Evolutionary conservation across 2,797 vertebrate species (phyloP), one percentile per base, ranked within the genome.

Genomic region (Oreonectes daqikongensis): DNA sequence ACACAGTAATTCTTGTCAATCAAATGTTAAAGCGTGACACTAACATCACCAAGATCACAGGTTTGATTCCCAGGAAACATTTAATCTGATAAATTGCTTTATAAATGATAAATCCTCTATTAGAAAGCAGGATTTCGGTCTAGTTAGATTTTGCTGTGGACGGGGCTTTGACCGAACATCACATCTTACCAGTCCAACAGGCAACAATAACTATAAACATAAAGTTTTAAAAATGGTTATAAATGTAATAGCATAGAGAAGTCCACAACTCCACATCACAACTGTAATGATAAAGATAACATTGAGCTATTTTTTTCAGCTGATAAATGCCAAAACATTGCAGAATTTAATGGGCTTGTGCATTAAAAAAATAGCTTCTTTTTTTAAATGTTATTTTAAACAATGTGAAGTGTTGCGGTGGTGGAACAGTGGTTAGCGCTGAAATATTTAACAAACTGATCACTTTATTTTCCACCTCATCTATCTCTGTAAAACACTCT

Each of bases 401-500:
- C 55, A 30, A 17, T 24, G 48, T 42, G 12, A 40, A 67, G 15
- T 38, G 53, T 67, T 42, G 30, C 32, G 63, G 17, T 60, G 20
- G 8, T 30, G 26, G 5, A 8, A 6, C 28, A 46, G 26, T 77
- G 50, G 59, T 48, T 65, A 72, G 38, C 69, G 46, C n/a, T 12
- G 12, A 67, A 57, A 75, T 24, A 57, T 46, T 44, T 42, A 55
- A 24, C 57, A 57, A 26, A 11, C 55, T 2, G n/a, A 48, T 40
- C 4, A 6, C 67, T 73, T 77, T 38, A 68, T 73, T 55, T 64
- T 61, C 70, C 60, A 22, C 28, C 57, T 64, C 65, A 52, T 50
- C 40, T 38, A 8, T 52, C 50, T 66, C 48, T n/a, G 61, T 69
- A 75, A 83, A 79, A 76, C 67, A 69, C 42, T 67, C 70, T 48